Conservation (phyloP, 2,797 vertebrate genomes). For the Oreochromis mossambicus region DNA sequence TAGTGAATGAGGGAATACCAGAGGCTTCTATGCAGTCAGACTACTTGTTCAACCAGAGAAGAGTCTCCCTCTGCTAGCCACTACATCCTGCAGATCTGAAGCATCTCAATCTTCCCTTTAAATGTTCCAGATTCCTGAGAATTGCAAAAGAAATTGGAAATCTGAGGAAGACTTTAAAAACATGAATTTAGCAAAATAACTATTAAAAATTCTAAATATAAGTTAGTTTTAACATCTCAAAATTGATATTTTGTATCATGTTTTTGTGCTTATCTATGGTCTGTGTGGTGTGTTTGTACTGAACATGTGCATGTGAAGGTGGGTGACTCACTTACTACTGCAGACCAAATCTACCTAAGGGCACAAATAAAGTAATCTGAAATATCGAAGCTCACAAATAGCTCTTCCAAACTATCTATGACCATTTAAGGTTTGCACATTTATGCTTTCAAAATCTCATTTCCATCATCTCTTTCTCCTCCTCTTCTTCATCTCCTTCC, state of each 20-base stretch:
- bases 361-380: background rate
- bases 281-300: background rate
- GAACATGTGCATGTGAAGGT: background rate
- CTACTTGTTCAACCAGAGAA: background rate
- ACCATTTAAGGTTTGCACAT: background rate
- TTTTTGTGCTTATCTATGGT: background rate
- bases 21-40: background rate
- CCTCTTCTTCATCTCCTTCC: background rate
- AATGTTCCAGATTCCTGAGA: background rate
- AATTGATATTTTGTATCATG: background rate
- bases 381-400: background rate
- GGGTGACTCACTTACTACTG: background rate
- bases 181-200: background rate
- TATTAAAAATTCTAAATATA: background rate
- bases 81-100: background rate
- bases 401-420: background rate
- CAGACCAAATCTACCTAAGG: background rate
- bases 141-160: background rate
- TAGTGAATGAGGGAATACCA: background rate
- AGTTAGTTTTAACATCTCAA: background rate
- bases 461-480: background rate
- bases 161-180: background rate
- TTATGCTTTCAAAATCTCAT: background rate
- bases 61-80: background rate
- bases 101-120: too few relatives aligned